These are phyloP conservation scores for Phengaris alcon DNA, from an alignment of 2,888 invertebrate genomes.

Conservation along the genomic window DNA sequence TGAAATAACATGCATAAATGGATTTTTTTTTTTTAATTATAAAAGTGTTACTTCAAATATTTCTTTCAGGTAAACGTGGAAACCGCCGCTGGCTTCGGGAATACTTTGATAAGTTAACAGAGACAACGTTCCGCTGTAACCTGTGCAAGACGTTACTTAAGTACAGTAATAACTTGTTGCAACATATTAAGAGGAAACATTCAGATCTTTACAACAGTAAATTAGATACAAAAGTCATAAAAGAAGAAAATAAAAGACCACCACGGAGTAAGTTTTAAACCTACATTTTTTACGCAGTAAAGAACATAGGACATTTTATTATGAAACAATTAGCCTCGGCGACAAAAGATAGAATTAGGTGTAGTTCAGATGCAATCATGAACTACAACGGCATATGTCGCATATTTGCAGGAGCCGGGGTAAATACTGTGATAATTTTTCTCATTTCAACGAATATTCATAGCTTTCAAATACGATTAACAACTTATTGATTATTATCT, in stretches of 20 bases:
- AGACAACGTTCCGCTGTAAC: slow-evolving; percentile 64
- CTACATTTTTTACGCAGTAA: neutral
- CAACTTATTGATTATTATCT: no score
- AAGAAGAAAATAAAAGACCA: slow-evolving; percentile 47
- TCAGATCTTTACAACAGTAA: slow-evolving; percentile 56
- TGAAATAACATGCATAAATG: no score
- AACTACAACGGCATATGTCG: no score
- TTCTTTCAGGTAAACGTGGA: slow-evolving; percentile 47
- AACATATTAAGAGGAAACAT: slow-evolving; percentile 63
- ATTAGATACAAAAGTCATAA: slow-evolving; percentile 47
- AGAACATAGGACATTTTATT: no score
- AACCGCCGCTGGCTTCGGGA: slow-evolving; percentile 75
- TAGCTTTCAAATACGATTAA: no score
- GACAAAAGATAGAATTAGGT: no score
- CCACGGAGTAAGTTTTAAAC: slow-evolving; percentile 35
- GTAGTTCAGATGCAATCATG: no score
- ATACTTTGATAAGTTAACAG: slow-evolving; percentile 65
- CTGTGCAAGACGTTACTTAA: slow-evolving; percentile 69
- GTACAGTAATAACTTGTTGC: slow-evolving; percentile 71
- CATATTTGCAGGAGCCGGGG: no score
- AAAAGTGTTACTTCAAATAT: neutral
- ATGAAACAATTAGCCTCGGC: no score
- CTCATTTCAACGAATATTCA: no score
- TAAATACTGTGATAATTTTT: no score
- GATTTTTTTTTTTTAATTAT: no score